A percentile compares a stretch with the other conserved stretches of the same genome.
Conservation (phyloP, 2,797 vertebrate species). For the Betta splendens region DNA sequence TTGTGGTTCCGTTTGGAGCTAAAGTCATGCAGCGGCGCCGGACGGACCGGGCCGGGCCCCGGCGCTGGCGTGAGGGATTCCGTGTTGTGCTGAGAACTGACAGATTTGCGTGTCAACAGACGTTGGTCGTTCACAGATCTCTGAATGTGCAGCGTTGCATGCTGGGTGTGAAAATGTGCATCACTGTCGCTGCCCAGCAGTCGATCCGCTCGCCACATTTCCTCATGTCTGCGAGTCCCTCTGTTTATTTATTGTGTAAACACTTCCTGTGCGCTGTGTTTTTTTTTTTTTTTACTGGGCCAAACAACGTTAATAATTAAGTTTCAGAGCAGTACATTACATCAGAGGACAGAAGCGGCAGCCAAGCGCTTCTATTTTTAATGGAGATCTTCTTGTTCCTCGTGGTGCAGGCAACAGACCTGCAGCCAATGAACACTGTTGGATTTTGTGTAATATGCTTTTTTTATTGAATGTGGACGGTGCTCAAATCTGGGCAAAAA, state of each 20-base stretch:
- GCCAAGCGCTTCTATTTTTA: slow-evolving; percentile 56
- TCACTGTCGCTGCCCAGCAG: slow-evolving; percentile 50
- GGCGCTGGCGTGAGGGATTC: slow-evolving; percentile 36
- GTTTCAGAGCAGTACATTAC: slow-evolving; percentile 42
- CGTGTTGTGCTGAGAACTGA: slow-evolving; percentile 53
- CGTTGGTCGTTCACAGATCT: slow-evolving; percentile 68
- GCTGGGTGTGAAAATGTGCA: slow-evolving; percentile 69
- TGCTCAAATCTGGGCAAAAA: too few relatives aligned
- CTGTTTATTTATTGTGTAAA: slow-evolving; percentile 52
- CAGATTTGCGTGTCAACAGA: slow-evolving; percentile 68
- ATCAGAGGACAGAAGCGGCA: slow-evolving; percentile 22
- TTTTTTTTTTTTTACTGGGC: slow-evolving; percentile 32
- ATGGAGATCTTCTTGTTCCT: slow-evolving; percentile 25
- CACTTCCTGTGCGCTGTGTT: slow-evolving; percentile 28
- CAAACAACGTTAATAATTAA: slow-evolving; percentile 70
- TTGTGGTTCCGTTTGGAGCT: too few relatives aligned
- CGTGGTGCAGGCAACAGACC: slow-evolving; percentile 4
- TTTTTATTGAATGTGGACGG: too few relatives aligned
- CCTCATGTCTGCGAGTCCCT: slow-evolving; percentile 31
- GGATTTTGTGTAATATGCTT: too few relatives aligned
- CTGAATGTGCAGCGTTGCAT: slow-evolving; percentile 47
- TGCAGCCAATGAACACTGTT: slow-evolving; percentile 50
- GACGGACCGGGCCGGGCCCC: too few relatives aligned
- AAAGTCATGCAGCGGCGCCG: too few relatives aligned
- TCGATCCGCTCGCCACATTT: slow-evolving; percentile 40